Conservation (phyloP, 2,797 vertebrate genomes). For the Ibycter americanus region DNA sequence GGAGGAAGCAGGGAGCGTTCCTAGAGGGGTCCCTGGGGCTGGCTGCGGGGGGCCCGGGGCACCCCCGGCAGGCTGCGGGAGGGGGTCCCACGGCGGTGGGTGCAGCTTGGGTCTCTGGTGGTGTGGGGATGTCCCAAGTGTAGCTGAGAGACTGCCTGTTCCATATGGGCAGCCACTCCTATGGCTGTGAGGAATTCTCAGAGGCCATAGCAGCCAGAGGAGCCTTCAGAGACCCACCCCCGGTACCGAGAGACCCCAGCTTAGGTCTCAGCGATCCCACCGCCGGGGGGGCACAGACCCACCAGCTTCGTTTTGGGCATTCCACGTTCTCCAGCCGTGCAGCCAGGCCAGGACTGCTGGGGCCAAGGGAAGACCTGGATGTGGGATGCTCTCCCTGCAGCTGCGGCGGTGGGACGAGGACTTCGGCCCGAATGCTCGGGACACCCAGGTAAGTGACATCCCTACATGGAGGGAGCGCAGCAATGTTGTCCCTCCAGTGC, state of each 20-base stretch:
- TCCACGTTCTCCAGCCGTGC: neutral
- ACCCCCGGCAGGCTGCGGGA: neutral
- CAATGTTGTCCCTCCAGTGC: fast-evolving
- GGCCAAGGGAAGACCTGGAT: fast-evolving
- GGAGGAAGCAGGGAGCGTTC: neutral
- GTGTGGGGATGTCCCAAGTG: no score
- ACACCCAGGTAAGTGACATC: neutral
- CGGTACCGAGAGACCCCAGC: no score
- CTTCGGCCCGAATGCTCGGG: neutral
- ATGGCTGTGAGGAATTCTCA: fast-evolving
- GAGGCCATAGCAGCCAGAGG: neutral
- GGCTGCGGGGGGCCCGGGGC: fast-evolving
- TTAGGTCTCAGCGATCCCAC: neutral
- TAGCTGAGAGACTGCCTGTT: fast-evolving
- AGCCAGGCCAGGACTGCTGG: neutral
- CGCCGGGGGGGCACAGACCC: neutral
- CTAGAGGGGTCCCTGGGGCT: neutral
- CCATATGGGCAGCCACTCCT: neutral
- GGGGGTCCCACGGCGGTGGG: neutral
- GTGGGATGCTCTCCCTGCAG: neutral
- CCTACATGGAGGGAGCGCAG: no score
- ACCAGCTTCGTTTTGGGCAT: fast-evolving
- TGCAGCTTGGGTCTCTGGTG: neutral
- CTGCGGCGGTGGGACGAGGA: neutral
- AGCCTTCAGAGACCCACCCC: neutral